Conservation (phyloP, 2,797 vertebrate genomes). For the Pterois miles region DNA sequence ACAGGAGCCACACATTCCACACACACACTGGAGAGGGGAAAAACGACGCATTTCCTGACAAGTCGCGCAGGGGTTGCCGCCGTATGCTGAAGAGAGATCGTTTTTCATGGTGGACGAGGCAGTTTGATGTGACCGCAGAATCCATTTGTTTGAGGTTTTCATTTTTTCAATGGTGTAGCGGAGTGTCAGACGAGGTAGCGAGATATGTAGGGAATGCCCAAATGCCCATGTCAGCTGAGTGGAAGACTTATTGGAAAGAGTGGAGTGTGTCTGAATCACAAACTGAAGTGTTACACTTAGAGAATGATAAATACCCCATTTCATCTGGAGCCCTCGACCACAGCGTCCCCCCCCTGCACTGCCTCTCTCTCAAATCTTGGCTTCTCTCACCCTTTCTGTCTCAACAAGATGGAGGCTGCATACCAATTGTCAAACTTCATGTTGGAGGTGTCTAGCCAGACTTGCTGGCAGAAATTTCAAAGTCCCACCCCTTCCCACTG, state of each 20-base stretch:
- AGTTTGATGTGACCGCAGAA: conserved; percentile 71
- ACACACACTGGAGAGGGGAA: conserved; percentile 34
- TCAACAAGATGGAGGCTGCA: conserved; percentile 42
- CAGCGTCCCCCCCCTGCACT: conserved; percentile 26
- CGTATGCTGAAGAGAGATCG: conserved; percentile 45
- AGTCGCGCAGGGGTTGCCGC: conserved; percentile 52
- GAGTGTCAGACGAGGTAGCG: conserved; percentile 47
- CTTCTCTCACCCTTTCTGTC: conserved; percentile 27
- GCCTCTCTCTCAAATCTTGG: conserved; percentile 30
- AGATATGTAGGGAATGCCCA: conserved; percentile 52
- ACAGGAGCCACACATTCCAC: conserved; percentile 74
- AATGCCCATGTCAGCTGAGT: conserved; percentile 35
- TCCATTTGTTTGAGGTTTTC: conserved; percentile 61
- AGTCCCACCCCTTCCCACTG: background rate
- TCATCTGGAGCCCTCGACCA: conserved; percentile 24
- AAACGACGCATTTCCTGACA: conserved; percentile 62
- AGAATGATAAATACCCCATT: conserved; percentile 62
- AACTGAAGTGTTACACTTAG: conserved; percentile 37
- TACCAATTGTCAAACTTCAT: conserved; percentile 58
- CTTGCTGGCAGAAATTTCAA: conserved; percentile 21
- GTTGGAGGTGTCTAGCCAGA: conserved; percentile 34
- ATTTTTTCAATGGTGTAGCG: conserved; percentile 42
- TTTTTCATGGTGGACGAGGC: conserved; percentile 64
- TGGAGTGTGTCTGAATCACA: conserved; percentile 62
- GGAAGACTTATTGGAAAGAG: conserved; percentile 52